Evolutionary conservation across 2,797 vertebrate species (phyloP).

Genomic region (Lophius americanus): DNA sequence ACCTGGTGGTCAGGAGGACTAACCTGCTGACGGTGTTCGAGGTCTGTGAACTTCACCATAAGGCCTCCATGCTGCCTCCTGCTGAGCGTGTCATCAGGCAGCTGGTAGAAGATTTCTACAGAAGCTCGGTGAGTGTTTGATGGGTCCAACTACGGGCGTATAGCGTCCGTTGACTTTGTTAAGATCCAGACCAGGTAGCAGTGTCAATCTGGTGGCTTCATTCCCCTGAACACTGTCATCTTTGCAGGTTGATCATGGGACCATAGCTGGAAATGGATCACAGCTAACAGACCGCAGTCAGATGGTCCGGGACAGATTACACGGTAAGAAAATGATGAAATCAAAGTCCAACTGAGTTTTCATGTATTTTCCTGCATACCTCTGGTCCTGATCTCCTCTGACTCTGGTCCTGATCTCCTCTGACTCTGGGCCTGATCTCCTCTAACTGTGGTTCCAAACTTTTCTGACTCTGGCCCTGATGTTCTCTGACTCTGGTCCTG

Average conservation of each 20-base stretch:
- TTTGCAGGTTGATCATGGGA: constrained; percentile 78
- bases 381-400: too few species aligned
- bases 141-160: background rate
- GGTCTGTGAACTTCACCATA: constrained; percentile 80
- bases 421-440: too few species aligned
- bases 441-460: too few species aligned
- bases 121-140: constrained; percentile 65
- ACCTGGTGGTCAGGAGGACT: constrained; percentile 73
- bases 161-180: constrained; percentile 3
- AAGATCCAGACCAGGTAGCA: background rate
- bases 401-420: too few species aligned
- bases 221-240: constrained; percentile 30
- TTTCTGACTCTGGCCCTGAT: too few species aligned
- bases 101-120: constrained; percentile 83
- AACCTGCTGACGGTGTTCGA: constrained; percentile 83
- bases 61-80: constrained; percentile 72
- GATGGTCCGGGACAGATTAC: constrained; percentile 86
- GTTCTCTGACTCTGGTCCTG: too few species aligned
- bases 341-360: background rate
- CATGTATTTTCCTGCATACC: too few species aligned
- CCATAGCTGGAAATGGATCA: constrained; percentile 74
- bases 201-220: constrained; percentile 1
- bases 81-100: constrained; percentile 75
- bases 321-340: constrained; percentile 64
- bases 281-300: constrained; percentile 83